Percentiles rank a stretch among this genome's conserved stretches.
Conservation (phyloP, 2,888 invertebrate genomes). For the Leptarthrus brevirostris region DNA sequence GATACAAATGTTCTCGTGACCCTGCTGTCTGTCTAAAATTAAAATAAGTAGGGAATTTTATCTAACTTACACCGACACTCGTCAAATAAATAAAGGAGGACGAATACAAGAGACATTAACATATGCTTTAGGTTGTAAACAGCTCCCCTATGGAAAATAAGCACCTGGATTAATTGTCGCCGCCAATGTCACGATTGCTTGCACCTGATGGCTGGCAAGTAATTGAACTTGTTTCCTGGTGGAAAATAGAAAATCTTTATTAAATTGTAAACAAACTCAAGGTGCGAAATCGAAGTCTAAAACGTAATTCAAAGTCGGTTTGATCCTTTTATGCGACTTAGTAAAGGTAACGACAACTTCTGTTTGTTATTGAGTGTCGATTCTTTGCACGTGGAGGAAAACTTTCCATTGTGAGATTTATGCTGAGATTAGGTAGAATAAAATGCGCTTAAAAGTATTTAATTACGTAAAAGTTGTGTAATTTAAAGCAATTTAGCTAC, state of each 20-base stretch:
- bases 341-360: too few relatives aligned
- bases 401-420: not conserved
- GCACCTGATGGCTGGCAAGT: slow-evolving; percentile 23
- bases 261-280: slow-evolving; percentile 28
- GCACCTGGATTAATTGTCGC: slow-evolving; percentile 21
- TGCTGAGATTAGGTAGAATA: too few relatives aligned
- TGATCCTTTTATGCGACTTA: not conserved
- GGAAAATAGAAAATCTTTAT: not conserved
- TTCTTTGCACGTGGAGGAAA: not conserved
- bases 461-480: too few relatives aligned
- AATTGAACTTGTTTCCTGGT: slow-evolving; percentile 22
- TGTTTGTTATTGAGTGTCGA: too few relatives aligned
- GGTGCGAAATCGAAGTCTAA: not conserved
- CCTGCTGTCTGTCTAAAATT: too few relatives aligned
- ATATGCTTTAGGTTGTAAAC: slow-evolving; percentile 15
- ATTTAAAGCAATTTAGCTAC: too few relatives aligned
- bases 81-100: too few relatives aligned
- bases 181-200: slow-evolving; percentile 22
- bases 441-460: too few relatives aligned
- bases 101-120: slow-evolving; percentile 10
- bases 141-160: slow-evolving; percentile 11
- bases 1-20: too few relatives aligned
- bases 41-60: too few relatives aligned
- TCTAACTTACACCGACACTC: too few relatives aligned
- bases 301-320: not conserved